Base-by-base conservation (phyloP, 2,113 vertebrate genomes). In the Sceloporus undulatus region DNA sequence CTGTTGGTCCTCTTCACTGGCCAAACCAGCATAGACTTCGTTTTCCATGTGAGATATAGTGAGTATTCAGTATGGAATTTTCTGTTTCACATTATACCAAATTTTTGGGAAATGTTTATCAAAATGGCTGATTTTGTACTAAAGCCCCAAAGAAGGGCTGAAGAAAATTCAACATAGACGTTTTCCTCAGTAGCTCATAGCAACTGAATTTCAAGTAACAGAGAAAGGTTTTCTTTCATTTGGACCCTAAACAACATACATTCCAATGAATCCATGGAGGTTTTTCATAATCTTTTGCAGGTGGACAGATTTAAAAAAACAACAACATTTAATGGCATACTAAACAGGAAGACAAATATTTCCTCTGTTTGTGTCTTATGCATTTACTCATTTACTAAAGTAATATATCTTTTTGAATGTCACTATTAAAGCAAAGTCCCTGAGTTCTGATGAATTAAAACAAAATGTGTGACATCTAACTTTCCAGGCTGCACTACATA, bases 261-360 rank as follows among this genome's bases (percentile, higher is more conserved):
- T 94, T 94, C 94, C 93, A 92, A 79, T 66, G 91, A 94, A 93
- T 92, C 93, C 90, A 81, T 85, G 80, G 79, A 62, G 85, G 91
- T 77, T 91, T 62, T 86, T 66, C 74, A 68, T 92, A 88, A 86
- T 90, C 90, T 95, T 92, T 92, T 92, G 95, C 92, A 95, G 95
- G 92, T 93, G 92, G 94, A 88, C 93, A 90, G 88, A 87, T 91
- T 94, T 94, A 90, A 78, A 92, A 87, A 85, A 92, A 88, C 38
- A 76, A 85, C 27, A 73, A n/a, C 62, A 54, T 65, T 25, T 90
- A 91, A 87, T 76, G 92, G 87, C n/a, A 0, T 84, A 89, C 90
- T 92, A 87, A 91, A 93, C 92, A 93, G 93, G 93, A 94, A 93
- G 91, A 88, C 87, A 93, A 84, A 79, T 87, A 93, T 88, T 92